Evolutionary conservation across 2,797 vertebrate species (phyloP).

Genomic region (Ptychadena robeensis): DNA sequence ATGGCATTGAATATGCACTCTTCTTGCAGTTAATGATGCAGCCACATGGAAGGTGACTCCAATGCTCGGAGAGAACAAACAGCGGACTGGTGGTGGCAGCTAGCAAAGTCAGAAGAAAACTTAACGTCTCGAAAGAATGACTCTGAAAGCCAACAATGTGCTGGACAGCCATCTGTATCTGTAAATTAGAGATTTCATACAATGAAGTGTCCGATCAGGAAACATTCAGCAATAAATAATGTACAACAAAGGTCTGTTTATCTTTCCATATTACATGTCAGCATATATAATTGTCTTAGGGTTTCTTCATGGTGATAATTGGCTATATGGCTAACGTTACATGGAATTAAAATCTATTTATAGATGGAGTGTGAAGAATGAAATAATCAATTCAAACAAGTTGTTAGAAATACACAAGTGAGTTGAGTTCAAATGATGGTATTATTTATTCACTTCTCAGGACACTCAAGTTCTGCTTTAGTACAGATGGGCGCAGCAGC

Average conservation of each 20-base stretch:
- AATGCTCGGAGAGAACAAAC: conserved; percentile 90
- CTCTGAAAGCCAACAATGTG: conserved; percentile 79
- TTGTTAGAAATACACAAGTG: too few species aligned
- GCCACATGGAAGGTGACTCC: conserved; percentile 94
- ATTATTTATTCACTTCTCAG: too few species aligned
- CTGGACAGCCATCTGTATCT: conserved; percentile 87
- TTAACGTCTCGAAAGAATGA: conserved; percentile 82
- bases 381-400: too few species aligned
- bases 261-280: background rate
- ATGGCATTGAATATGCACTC: conserved; percentile 63
- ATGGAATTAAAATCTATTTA: too few species aligned
- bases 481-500: too few species aligned
- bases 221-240: background rate
- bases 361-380: too few species aligned
- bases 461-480: too few species aligned
- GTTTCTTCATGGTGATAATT: too few species aligned
- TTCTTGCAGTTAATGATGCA: conserved; percentile 93
- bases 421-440: too few species aligned
- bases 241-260: background rate
- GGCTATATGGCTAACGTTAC: too few species aligned
- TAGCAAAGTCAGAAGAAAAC: conserved; percentile 91
- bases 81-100: conserved; percentile 87
- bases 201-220: conserved; percentile 41
- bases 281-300: too few species aligned
- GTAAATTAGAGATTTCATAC: conserved; percentile 69